Evolutionary conservation across 2,113 vertebrate species (phyloP), one percentile per base, ranked within the genome.

Genomic region (Brachypodius melanocephalos): DNA sequence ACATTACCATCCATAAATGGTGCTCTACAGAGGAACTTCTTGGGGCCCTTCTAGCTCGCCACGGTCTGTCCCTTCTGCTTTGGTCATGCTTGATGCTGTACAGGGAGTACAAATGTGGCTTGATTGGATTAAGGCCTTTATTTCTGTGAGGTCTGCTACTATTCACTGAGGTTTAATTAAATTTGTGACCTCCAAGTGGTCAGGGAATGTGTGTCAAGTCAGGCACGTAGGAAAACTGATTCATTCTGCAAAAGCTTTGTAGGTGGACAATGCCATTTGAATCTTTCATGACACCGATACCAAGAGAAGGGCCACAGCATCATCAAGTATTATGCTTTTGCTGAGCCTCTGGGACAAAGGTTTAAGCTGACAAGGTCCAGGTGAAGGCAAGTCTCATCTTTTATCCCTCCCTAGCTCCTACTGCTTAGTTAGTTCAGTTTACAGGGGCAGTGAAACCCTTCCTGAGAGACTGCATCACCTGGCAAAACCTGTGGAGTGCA

Each of bases 131-230:
- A 95, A 93, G 87, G 81, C 94, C 90, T 94, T 96, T 96, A 96
- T 96, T 94, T 96, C 91, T 97, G 82, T 93, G 93, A 96, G 92
- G 90, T 96, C 95, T 96, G 94, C 92, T 91, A 91, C 95, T 93
- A 93, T 96, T 97, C 95, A 96, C 85, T 0, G 11, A 88, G 94
- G 83, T 95, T 95, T 97, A 95, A 96, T 95, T 95, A 95, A 95
- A 96, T 96, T 93, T 94, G 93, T 97, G 96, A 96, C 96, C 94
- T 97, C 82, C 90, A 94, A 95, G 93, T 94, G 91, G 91, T 94
- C 95, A 83, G 85, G 82, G 95, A 96, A 94, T 95, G 93, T 94
- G 95, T 94, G 90, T 94, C 94, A 96, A 93, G 92, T 88, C 93
- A 95, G 89, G 82, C 93, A 95, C 94, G 79, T 21, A 96, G 59